Base-by-base conservation (phyloP, 2,797 vertebrate species). In the Peromyscus eremicus region DNA sequence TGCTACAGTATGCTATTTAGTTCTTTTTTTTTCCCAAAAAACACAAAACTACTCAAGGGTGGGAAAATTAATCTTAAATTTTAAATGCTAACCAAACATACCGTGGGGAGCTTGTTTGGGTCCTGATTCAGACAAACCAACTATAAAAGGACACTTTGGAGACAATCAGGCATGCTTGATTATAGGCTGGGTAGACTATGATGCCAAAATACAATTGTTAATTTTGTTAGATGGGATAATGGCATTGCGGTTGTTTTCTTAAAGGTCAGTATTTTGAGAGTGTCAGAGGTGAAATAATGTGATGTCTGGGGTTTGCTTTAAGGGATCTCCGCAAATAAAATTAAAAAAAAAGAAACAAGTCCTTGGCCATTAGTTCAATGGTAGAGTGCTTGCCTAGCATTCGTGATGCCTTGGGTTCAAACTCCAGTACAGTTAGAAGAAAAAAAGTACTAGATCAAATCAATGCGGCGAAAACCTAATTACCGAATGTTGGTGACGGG, bases 261-360 rank as follows among this genome's bases (percentile, higher is more conserved):
- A 84, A 89, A 94, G 81, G 85, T 86, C 46, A 52, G 46, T 95
- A 95, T 94, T 97, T 96, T 97, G 90, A 96, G 89, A 94, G 77
- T 79, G 52, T 95, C 89, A 88, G 92, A 95, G 77, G 77, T 90
- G 55, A 97, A 97, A 94, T 95, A 90, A 93, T 92, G 83, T 32
- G 83, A 89, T 95, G 94, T 93, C 81, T 94, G 68, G 57, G 21
- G 79, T 87, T 94, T 90, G 46, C 64, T 60, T 84, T 89, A 21
- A 98, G 81, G 55, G 55, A 85, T 34, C 57, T 89, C 27, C 60
- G 92, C n/a, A 97, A 80, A 87, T 80, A 29, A 92, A 95, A 90
- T 46, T 23, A 91, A 40, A 40, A 66, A 40, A 66, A 66, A 60
- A 66, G 46, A 12, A 23, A 77, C 46, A 76, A 25, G 71, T 27